phyloP scores from a whole-genome alignment of 2,113 vertebrate species.

The Lagopus muta region DNA sequence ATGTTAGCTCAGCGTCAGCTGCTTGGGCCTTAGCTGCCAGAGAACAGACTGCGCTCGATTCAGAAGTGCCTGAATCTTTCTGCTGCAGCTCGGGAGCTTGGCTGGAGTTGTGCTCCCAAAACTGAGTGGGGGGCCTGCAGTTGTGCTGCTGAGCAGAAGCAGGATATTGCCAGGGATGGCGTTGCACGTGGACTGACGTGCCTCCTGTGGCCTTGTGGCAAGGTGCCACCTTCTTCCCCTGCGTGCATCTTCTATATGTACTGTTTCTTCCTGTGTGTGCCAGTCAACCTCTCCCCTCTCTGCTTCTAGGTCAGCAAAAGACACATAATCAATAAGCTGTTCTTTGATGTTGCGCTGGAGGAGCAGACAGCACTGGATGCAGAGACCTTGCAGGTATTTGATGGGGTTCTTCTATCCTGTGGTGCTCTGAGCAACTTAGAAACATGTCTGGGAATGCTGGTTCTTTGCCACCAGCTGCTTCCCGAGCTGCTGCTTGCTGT shows the following conservation, averaged over 20 bases:
- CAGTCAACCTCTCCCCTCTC: background rate
- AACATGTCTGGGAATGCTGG: rapidly evolving
- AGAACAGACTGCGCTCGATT: constrained; percentile 66
- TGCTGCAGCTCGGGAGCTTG: constrained; percentile 30
- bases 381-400: constrained; percentile 89
- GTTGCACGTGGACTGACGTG: background rate
- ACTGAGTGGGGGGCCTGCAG: constrained; percentile 19
- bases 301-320: constrained; percentile 87
- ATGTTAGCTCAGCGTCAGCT: constrained; percentile 70
- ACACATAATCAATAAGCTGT: constrained; percentile 92
- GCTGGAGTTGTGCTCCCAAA: constrained; percentile 5
- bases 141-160: constrained; percentile 11
- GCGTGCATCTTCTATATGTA: rapidly evolving
- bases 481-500: background rate
- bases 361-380: constrained; percentile 82
- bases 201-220: background rate
- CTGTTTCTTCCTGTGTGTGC: background rate
- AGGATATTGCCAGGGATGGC: background rate
- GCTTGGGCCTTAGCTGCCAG: constrained; percentile 70
- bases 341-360: constrained; percentile 88
- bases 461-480: background rate
- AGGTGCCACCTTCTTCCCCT: background rate
- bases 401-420: background rate
- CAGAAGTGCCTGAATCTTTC: constrained; percentile 57
- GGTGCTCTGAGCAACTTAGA: background rate